phyloP scores from a whole-genome alignment of 2,888 invertebrate genomes.

The Drosophila nr. perissopoda region DNA sequence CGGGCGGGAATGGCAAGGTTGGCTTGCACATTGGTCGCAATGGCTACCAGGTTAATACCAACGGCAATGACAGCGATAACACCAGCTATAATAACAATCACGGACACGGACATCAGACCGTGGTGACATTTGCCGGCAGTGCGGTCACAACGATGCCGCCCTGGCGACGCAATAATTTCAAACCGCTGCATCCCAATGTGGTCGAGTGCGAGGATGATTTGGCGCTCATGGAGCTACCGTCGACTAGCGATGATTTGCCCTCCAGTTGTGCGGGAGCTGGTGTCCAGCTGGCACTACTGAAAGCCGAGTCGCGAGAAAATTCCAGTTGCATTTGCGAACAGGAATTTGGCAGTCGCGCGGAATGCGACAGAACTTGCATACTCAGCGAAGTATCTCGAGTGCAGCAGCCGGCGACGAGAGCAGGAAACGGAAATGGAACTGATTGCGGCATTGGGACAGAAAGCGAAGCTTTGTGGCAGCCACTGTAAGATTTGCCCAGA shows the following conservation, averaged over 20 bases:
- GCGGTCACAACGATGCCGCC: constrained; percentile 52
- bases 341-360: constrained; percentile 77
- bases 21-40: constrained; percentile 40
- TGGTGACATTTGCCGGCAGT: constrained; percentile 66
- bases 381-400: constrained; percentile 80
- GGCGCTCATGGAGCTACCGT: constrained; percentile 63
- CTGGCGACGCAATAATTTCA: constrained; percentile 82
- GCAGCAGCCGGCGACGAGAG: constrained; percentile 42
- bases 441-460: constrained; percentile 7
- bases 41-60: constrained; percentile 28
- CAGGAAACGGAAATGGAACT: background rate
- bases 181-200: constrained; percentile 80
- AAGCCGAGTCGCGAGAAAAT: constrained; percentile 52
- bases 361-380: constrained; percentile 81
- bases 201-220: constrained; percentile 79
- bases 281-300: constrained; percentile 52
- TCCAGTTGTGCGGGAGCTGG: constrained; percentile 39
- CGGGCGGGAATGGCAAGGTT: constrained; percentile 41
- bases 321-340: constrained; percentile 78
- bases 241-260: constrained; percentile 64
- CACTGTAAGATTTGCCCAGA: constrained; percentile 43
- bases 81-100: constrained; percentile 56
- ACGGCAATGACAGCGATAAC: constrained; percentile 34
- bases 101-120: constrained; percentile 52
- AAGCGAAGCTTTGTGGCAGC: constrained; percentile 62